Percentiles rank a stretch among this genome's conserved stretches.
Conservation (phyloP, 2,888 invertebrate species). For the Hydrotaea cyrtoneurina region DNA sequence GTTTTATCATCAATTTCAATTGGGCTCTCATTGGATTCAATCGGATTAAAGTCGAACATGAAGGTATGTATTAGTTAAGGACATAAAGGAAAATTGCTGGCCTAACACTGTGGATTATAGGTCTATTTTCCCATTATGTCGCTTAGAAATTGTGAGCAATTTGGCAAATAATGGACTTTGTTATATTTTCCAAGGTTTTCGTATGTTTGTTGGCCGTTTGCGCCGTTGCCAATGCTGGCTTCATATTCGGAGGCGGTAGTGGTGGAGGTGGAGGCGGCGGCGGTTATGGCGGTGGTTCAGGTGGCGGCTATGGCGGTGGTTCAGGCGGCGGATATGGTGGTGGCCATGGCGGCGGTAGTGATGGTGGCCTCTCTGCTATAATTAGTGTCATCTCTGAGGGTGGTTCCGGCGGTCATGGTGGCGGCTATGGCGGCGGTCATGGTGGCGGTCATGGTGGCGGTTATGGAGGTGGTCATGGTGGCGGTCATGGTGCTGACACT, state of each 20-base stretch:
- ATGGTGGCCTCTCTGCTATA: constrained; percentile 25
- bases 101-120: constrained; percentile 41
- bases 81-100: not conserved
- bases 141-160: not conserved
- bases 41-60: constrained; percentile 41
- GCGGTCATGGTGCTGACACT: not conserved
- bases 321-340: constrained; percentile 45
- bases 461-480: not conserved
- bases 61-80: constrained; percentile 46
- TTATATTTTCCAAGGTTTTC: constrained; percentile 53
- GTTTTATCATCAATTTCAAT: constrained; percentile 42
- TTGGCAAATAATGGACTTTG: not conserved
- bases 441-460: not conserved
- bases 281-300: constrained; percentile 18
- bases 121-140: not conserved
- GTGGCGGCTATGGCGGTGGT: constrained; percentile 45
- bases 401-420: constrained; percentile 59
- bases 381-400: too few relatives aligned
- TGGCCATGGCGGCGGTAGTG: constrained; percentile 39
- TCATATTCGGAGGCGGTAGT: constrained; percentile 54
- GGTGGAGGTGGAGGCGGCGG: constrained; percentile 37
- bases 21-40: constrained; percentile 32
- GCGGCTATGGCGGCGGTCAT: not conserved
- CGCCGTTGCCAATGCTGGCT: constrained; percentile 63
- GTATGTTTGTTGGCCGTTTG: constrained; percentile 62